Conservation (phyloP, 2,797 vertebrate species). For the Microctenopoma steveboyesi region DNA sequence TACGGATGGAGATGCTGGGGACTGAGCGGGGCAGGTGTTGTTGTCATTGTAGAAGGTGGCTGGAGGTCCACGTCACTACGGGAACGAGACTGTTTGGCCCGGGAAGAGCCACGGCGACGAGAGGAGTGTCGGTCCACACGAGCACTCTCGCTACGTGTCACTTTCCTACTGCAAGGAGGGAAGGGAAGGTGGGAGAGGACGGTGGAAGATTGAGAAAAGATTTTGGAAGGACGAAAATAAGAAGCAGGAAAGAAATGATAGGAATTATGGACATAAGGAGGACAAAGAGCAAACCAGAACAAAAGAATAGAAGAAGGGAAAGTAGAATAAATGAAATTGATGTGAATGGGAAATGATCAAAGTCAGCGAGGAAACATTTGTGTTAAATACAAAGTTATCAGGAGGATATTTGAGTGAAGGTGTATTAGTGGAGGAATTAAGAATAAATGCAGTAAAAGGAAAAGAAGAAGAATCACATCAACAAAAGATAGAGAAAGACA, state of each 20-base stretch:
- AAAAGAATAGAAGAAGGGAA: background rate
- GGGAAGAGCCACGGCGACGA: conserved; percentile 86
- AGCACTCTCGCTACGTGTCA: conserved; percentile 92
- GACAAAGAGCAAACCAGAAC: background rate
- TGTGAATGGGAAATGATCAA: background rate
- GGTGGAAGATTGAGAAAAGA: conserved; percentile 1
- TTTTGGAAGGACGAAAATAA: background rate
- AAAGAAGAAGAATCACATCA: conserved; percentile 27
- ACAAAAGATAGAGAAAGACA: conserved; percentile 55
- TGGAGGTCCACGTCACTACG: conserved; percentile 94
- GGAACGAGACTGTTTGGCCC: conserved; percentile 91
- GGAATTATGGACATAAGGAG: background rate
- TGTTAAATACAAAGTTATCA: conserved; percentile 27
- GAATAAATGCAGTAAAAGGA: conserved; percentile 15
- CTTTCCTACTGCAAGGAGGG: conserved; percentile 79
- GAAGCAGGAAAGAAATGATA: background rate
- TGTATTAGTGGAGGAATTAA: conserved; percentile 26
- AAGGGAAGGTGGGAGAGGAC: conserved; percentile 39
- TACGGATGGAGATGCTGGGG: conserved; percentile 79
- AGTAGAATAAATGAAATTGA: conserved; percentile 3
- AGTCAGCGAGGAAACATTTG: conserved; percentile 25
- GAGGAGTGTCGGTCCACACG: conserved; percentile 89
- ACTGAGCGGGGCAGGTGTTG: conserved; percentile 75
- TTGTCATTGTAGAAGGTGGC: conserved; percentile 76
- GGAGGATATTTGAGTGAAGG: conserved; percentile 18